Evolutionary conservation across 1,140 invertebrate genomes (phyloP).

Genomic region (Teleopsis dalmanni): DNA sequence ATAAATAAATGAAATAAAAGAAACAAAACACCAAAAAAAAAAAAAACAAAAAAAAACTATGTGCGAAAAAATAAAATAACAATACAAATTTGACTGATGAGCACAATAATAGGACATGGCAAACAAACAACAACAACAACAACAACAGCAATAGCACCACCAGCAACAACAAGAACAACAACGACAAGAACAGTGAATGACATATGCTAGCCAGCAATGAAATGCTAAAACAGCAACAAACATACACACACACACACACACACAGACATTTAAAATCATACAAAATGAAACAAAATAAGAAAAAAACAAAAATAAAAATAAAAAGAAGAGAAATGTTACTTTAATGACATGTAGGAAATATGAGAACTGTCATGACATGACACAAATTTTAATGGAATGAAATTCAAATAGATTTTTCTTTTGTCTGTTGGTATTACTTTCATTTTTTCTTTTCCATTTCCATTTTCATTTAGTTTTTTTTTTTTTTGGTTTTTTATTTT

Average conservation of each 20-base stretch:
- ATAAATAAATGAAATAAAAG: constrained; percentile 1
- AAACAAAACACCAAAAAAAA: background rate
- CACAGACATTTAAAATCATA: background rate
- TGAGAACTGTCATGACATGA: no score
- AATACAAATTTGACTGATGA: constrained; percentile 3
- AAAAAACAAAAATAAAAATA: constrained; percentile 1
- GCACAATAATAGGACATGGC: constrained; percentile 6
- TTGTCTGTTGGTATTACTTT: background rate
- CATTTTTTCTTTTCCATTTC: background rate
- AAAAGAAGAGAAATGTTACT: no score
- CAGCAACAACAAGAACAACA: constrained; percentile 3
- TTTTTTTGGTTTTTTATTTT: background rate
- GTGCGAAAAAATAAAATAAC: background rate
- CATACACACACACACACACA: constrained; percentile 2
- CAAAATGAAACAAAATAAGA: background rate
- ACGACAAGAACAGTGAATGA: background rate
- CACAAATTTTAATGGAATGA: no score
- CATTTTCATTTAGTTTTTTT: background rate
- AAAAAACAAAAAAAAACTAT: background rate
- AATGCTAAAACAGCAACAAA: background rate
- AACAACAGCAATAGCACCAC: background rate
- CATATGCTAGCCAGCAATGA: background rate
- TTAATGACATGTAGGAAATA: no score
- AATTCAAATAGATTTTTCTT: no score
- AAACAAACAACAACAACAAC: constrained; percentile 2